Base-by-base conservation (phyloP, 2,888 invertebrate genomes). In the Drosophila siamana region DNA sequence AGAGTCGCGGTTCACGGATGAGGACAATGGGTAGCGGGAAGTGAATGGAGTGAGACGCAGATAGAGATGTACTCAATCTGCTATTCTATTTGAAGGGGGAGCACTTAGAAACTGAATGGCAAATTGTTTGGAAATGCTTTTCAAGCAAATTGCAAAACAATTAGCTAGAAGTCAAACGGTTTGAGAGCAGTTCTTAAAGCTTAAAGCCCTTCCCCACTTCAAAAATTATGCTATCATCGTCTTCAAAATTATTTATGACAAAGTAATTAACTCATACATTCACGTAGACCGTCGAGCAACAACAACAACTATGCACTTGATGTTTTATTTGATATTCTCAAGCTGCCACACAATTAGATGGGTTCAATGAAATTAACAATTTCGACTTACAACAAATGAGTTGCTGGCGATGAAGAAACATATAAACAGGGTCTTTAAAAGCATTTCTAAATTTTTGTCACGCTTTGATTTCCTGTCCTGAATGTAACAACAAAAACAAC, bases 391-490 rank as follows among this genome's bases (percentile, higher is more conserved):
- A 63, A 59, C 44, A 54, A 62, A 47, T 38, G 22, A 38, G 8
- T 36, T 30, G 6, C 1, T 19, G 13, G 11, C n/a, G n/a, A n/a
- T 5, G 28, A 41, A 13, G 13, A n/a, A 16, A 36, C 28, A 40
- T 44, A 68, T 55, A 9, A 30, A 19, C 28, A 6, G 26, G 26
- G 26, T 13, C 46, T 33, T 44, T 60, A 75, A 57, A 56, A 68
- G 30, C 33, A 63, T 69, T 84, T 85, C 38, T 24, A 69, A 52
- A 85, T 84, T 88, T 72, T 52, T 57, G 87, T 86, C 85, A 88
- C 89, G 85, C 69, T 52, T 67, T 40, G 69, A 78, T 84, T 88
- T 88, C 89, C 85, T 86, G 89, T 75, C 62, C 74, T 59, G 69
- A 51, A 55, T 48, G 60, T 52, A 61, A 47, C 33, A 51, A 62